These are phyloP conservation scores for Bombus pyrosoma DNA, from an alignment of 1,140 invertebrate species.

Conservation along the genomic window DNA sequence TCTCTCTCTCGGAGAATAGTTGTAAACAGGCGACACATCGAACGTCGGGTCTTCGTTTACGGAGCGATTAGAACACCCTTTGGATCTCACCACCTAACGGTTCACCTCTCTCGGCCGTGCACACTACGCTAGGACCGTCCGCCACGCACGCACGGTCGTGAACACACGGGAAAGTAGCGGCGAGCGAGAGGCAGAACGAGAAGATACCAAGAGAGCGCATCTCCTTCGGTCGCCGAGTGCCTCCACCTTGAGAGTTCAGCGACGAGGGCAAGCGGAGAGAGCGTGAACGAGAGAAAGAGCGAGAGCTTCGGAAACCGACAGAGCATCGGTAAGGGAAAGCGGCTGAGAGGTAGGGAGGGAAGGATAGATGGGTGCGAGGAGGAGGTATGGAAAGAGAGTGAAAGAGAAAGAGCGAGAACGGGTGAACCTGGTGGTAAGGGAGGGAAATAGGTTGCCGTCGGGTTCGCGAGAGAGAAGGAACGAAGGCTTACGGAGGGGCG, in stretches of 20 bases:
- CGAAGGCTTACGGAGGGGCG: background rate
- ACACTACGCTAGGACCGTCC: background rate
- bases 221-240: conserved; percentile 64
- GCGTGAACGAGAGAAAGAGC: background rate
- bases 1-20: background rate
- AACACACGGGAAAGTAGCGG: conserved; percentile 11
- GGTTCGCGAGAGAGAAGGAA: conserved; percentile 31
- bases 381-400: background rate
- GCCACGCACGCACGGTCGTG: background rate
- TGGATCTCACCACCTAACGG: conserved; percentile 48
- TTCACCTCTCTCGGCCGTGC: conserved; percentile 6
- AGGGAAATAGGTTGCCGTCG: conserved; percentile 3
- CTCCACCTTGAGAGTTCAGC: conserved; percentile 61
- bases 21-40: too few species aligned
- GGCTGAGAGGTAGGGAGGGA: background rate
- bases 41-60: background rate
- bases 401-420: conserved; percentile 7
- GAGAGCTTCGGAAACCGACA: background rate
- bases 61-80: conserved; percentile 49
- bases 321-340: background rate
- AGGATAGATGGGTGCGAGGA: conserved; percentile 10
- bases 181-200: conserved; percentile 30
- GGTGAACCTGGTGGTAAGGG: background rate
- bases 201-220: conserved; percentile 54
- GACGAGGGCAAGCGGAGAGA: conserved; percentile 37